These are phyloP conservation scores for Euclidia mi DNA, from an alignment of 2,888 invertebrate genomes.

Conservation along the genomic window DNA sequence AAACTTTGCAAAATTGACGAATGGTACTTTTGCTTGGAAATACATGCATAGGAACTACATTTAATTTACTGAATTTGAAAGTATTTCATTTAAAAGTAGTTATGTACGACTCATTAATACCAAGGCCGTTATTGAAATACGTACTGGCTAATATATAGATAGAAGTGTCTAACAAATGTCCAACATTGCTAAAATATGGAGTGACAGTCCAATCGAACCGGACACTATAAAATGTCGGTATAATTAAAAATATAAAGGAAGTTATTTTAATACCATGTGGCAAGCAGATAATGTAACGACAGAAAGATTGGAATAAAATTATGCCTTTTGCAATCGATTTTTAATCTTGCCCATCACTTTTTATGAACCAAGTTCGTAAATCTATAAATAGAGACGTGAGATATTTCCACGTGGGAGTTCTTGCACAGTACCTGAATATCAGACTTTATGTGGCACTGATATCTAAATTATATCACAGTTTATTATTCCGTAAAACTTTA, in stretches of 20 bases:
- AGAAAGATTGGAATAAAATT: conserved; percentile 11
- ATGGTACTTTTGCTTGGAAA: conserved; percentile 1
- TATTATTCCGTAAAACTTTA: conserved; percentile 63
- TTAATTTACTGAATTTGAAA: conserved; percentile 7
- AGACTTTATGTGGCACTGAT: conserved; percentile 79
- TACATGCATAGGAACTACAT: conserved; percentile 7
- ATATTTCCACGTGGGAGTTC: conserved; percentile 89
- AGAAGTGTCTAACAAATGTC: conserved; percentile 30
- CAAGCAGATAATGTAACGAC: conserved; percentile 7
- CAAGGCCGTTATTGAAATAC: conserved; percentile 40
- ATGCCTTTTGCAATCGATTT: conserved; percentile 48
- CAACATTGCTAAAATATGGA: conserved; percentile 39
- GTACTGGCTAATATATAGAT: conserved; percentile 17
- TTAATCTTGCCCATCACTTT: conserved; percentile 73
- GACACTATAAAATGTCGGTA: conserved; percentile 44
- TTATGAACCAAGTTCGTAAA: conserved; percentile 81
- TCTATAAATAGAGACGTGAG: conserved; percentile 88
- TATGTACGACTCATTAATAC: conserved; percentile 34
- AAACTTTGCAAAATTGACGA: background rate
- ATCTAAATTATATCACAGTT: conserved; percentile 82
- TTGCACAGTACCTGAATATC: conserved; percentile 82
- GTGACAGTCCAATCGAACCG: conserved; percentile 36
- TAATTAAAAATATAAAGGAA: conserved; percentile 23
- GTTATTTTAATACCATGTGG: conserved; percentile 13
- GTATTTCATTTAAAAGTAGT: conserved; percentile 19